These are phyloP conservation scores for Dipodomys ordii DNA, from an alignment of 2,113 vertebrate species.

Conservation along the genomic window DNA sequence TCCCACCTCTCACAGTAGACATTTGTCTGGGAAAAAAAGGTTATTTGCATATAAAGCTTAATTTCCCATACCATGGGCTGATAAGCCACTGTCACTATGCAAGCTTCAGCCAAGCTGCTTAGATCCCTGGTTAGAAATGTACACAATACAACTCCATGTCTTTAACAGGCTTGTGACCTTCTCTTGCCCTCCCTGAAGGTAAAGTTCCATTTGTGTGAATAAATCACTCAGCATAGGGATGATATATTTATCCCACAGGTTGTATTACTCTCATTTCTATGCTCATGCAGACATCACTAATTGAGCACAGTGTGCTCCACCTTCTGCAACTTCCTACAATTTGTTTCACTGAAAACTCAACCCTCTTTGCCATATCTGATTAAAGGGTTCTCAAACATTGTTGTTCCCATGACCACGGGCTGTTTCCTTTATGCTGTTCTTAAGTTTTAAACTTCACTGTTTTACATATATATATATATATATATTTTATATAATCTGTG, in stretches of 20 bases:
- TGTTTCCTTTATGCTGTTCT: background rate
- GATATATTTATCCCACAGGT: background rate
- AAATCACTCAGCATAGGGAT: background rate
- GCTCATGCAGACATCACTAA: background rate
- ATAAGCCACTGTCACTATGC: background rate
- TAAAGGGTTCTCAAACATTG: fast-evolving
- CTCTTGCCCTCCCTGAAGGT: background rate
- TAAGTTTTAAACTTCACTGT: conserved; percentile 5
- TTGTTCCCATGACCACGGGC: background rate
- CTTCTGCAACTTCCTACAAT: background rate
- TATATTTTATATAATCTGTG: background rate
- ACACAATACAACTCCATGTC: background rate
- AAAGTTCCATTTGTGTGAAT: background rate
- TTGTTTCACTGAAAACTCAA: background rate
- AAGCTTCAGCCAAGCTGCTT: background rate
- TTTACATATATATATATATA: background rate
- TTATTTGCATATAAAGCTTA: background rate
- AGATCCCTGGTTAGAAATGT: background rate
- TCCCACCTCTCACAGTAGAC: background rate
- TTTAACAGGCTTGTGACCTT: background rate
- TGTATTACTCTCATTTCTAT: background rate
- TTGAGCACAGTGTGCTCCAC: background rate
- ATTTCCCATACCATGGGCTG: background rate
- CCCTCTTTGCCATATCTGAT: background rate
- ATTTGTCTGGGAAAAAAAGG: background rate